Conservation (phyloP, 2,888 invertebrate genomes). For the Drosophila engyochracea region DNA sequence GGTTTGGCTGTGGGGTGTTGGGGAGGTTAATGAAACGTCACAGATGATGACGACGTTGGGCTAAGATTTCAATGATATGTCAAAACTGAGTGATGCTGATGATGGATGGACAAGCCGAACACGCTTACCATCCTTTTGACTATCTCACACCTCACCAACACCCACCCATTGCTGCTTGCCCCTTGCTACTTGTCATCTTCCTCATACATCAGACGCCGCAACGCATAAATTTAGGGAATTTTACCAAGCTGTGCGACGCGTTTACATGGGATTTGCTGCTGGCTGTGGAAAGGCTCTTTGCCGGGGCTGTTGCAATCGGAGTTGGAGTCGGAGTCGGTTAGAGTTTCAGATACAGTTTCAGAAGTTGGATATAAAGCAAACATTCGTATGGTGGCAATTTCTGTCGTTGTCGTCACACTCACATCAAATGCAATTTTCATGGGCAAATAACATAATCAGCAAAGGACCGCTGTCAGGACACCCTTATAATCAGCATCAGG, state of each 20-base stretch:
- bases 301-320: constrained; percentile 6
- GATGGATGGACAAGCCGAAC: constrained; percentile 73
- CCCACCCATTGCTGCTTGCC: not conserved
- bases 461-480: constrained; percentile 7
- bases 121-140: constrained; percentile 31
- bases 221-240: constrained; percentile 75
- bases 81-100: constrained; percentile 82
- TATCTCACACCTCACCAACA: constrained; percentile 1
- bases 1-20: not conserved
- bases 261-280: constrained; percentile 69
- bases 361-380: constrained; percentile 29
- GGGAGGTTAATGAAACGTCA: constrained; percentile 82
- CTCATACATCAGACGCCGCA: constrained; percentile 69
- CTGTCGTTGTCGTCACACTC: constrained; percentile 77
- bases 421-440: constrained; percentile 78
- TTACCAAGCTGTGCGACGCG: constrained; percentile 64
- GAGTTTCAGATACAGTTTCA: constrained; percentile 6
- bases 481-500: constrained; percentile 10
- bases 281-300: constrained; percentile 7
- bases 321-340: constrained; percentile 14
- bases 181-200: constrained; percentile 22
- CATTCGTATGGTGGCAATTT: constrained; percentile 76
- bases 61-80: constrained; percentile 82
- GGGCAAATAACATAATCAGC: constrained; percentile 77
- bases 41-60: constrained; percentile 73